Conservation (phyloP, 2,113 vertebrate genomes). For the Acanthisitta chloris region DNA sequence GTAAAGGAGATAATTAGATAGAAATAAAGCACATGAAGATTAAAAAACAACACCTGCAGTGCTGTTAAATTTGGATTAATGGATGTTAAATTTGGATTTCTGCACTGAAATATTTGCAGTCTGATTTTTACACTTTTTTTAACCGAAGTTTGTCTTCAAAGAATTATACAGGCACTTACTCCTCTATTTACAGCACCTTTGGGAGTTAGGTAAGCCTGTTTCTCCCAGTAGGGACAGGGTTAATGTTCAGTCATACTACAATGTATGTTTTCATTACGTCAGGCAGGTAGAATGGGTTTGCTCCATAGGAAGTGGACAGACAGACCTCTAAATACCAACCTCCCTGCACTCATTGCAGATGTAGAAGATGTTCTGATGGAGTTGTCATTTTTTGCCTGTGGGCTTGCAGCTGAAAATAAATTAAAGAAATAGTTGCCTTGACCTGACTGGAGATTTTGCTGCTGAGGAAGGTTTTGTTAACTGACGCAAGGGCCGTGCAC, state of each 20-base stretch:
- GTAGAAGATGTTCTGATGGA: neutral
- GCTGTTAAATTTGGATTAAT: neutral
- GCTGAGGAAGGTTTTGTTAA: neutral
- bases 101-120: neutral
- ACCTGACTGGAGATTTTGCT: neutral
- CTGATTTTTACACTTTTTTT: neutral
- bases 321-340: neutral
- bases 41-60: neutral
- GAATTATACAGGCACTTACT: neutral
- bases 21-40: neutral
- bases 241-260: neutral
- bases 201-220: neutral
- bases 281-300: neutral
- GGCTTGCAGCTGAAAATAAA: neutral
- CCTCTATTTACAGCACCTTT: neutral
- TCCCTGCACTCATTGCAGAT: neutral
- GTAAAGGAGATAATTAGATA: neutral
- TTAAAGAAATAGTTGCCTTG: neutral
- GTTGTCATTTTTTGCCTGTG: neutral
- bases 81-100: neutral
- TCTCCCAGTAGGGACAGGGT: neutral
- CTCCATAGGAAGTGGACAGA: neutral
- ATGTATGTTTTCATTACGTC: neutral
- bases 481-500: neutral
- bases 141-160: neutral